These are phyloP conservation scores for Phlogophora meticulosa DNA, from an alignment of 2,888 invertebrate genomes.

Conservation along the genomic window DNA sequence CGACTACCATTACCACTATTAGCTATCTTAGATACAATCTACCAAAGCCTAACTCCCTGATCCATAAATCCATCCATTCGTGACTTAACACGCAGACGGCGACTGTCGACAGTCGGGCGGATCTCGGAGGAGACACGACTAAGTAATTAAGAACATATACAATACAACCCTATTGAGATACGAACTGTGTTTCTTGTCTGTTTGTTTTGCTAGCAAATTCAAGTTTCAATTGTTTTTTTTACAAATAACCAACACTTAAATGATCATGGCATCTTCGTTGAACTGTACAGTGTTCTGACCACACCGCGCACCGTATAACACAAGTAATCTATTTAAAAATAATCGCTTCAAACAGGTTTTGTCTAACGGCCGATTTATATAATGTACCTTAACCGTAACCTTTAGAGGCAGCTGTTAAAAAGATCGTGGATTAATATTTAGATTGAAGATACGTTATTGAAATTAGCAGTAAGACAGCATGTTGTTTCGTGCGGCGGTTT, in stretches of 20 bases:
- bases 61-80: slow-evolving; percentile 40
- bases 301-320: too few relatives aligned
- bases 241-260: not conserved
- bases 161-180: slow-evolving; percentile 26
- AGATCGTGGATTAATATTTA: too few relatives aligned
- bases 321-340: too few relatives aligned
- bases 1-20: not conserved
- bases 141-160: slow-evolving; percentile 27
- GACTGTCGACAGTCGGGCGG: slow-evolving; percentile 15
- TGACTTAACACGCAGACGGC: slow-evolving; percentile 35
- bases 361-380: too few relatives aligned
- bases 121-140: slow-evolving; percentile 39
- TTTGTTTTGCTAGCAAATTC: not conserved
- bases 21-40: slow-evolving; percentile 9
- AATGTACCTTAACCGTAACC: too few relatives aligned
- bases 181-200: not conserved
- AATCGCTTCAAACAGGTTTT: too few relatives aligned
- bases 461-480: too few relatives aligned
- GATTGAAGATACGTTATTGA: too few relatives aligned
- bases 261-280: too few relatives aligned
- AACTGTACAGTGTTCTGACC: too few relatives aligned
- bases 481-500: too few relatives aligned
- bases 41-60: not conserved
- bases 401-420: too few relatives aligned
- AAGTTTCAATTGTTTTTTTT: not conserved